phyloP scores from a whole-genome alignment of 2,888 invertebrate genomes.

The Flabesymbios commensalis region DNA sequence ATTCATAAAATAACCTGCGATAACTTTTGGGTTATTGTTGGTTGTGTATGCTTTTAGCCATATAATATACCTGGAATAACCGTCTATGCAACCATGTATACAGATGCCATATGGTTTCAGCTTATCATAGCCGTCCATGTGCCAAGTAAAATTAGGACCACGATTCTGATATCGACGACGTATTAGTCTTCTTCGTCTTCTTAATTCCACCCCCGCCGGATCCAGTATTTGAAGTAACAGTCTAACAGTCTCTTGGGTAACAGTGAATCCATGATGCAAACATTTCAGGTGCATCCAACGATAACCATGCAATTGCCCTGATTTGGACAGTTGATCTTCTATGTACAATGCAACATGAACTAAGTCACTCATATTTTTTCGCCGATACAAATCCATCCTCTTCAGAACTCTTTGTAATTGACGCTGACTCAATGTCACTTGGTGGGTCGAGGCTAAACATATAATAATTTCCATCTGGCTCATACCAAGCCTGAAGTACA shows the following conservation, averaged over 20 bases:
- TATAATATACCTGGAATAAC: background rate
- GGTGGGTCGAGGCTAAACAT: too few relatives aligned
- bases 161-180: background rate
- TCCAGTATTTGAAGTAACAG: background rate
- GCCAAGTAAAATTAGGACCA: conserved; percentile 1
- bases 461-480: too few relatives aligned
- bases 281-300: too few relatives aligned
- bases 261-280: background rate
- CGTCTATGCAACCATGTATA: conserved; percentile 3
- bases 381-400: too few relatives aligned
- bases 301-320: too few relatives aligned
- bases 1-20: background rate
- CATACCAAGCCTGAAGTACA: too few relatives aligned
- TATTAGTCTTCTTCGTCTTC: background rate
- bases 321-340: too few relatives aligned
- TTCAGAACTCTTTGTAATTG: too few relatives aligned
- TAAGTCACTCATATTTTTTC: too few relatives aligned
- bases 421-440: too few relatives aligned
- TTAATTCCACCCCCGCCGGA: background rate
- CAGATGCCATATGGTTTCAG: background rate
- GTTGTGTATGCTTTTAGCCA: background rate
- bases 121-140: background rate
- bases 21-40: background rate
- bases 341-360: too few relatives aligned
- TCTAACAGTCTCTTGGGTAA: background rate